These are phyloP conservation scores for Rotaria magnacalcarata DNA, from an alignment of 2,888 invertebrate species.

Conservation along the genomic window DNA sequence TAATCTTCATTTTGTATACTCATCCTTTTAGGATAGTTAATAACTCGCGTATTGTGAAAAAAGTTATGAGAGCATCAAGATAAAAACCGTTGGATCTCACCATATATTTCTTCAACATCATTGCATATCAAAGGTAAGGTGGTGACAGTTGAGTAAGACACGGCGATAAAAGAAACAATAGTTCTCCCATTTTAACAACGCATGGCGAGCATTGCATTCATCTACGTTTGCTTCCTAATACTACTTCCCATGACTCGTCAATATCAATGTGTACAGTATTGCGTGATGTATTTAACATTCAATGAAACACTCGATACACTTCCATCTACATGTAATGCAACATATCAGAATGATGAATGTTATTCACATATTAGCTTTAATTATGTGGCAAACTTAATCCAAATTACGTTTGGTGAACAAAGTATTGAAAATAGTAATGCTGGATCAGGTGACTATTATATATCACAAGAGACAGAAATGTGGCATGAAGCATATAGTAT, in stretches of 20 bases:
- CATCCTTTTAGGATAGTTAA: too few species aligned
- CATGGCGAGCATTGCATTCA: not conserved
- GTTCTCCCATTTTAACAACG: not conserved
- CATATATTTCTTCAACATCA: too few species aligned
- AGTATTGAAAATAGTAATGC: not conserved
- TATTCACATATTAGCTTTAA: not conserved
- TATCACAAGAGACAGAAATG: slow-evolving; percentile 5
- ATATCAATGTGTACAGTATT: not conserved
- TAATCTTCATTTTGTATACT: too few species aligned
- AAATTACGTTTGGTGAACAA: not conserved
- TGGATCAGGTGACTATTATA: not conserved
- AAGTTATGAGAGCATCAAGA: too few species aligned
- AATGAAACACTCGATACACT: not conserved
- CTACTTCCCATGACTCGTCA: not conserved
- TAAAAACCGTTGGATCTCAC: too few species aligned
- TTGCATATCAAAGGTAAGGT: not conserved
- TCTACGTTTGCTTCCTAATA: not conserved
- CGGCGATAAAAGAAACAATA: not conserved
- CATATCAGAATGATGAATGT: not conserved
- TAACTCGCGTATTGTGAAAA: too few species aligned
- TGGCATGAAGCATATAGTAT: not conserved
- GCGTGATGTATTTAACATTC: not conserved
- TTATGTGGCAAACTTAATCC: not conserved
- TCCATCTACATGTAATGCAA: not conserved
- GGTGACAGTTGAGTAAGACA: not conserved